phyloP scores from a whole-genome alignment of 1,140 invertebrate genomes.

The Zaprionus gabonicus region DNA sequence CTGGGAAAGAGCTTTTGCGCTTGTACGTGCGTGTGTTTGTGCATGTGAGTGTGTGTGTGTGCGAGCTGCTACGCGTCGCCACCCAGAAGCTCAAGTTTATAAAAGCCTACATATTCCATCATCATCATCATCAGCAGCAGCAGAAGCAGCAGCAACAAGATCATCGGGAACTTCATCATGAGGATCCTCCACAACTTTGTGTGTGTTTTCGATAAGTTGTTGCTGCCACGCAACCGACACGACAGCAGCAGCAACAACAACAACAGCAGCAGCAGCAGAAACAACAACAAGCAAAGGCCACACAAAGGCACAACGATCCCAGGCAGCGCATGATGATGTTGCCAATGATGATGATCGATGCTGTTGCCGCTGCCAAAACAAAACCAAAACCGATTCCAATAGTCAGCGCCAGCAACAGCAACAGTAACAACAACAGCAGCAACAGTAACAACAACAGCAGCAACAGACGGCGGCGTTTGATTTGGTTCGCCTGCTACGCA shows the following conservation, averaged over 20 bases:
- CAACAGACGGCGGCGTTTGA: constrained; percentile 57
- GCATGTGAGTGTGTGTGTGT: constrained; percentile 40
- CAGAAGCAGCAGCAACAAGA: not conserved
- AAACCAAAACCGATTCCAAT: constrained; percentile 38
- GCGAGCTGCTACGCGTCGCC: constrained; percentile 71
- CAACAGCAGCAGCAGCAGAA: not conserved
- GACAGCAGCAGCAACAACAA: constrained; percentile 33
- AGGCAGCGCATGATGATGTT: constrained; percentile 33
- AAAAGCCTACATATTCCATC: constrained; percentile 77
- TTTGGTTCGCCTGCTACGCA: constrained; percentile 65
- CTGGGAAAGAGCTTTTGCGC: constrained; percentile 72
- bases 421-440: constrained; percentile 9
- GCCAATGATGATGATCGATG: constrained; percentile 33
- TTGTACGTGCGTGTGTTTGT: constrained; percentile 29
- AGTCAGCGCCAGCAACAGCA: constrained; percentile 30
- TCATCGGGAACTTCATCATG: constrained; percentile 17
- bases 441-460: constrained; percentile 9
- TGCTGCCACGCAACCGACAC: constrained; percentile 65
- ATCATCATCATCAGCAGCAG: constrained; percentile 52
- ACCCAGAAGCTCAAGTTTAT: constrained; percentile 81
- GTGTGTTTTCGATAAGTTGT: constrained; percentile 63
- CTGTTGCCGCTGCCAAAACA: constrained; percentile 34
- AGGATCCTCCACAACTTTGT: constrained; percentile 23
- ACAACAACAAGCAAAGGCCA: constrained; percentile 12
- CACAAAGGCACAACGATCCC: constrained; percentile 55